Conservation (phyloP, 1,140 invertebrate genomes). For the Pinna nobilis region DNA sequence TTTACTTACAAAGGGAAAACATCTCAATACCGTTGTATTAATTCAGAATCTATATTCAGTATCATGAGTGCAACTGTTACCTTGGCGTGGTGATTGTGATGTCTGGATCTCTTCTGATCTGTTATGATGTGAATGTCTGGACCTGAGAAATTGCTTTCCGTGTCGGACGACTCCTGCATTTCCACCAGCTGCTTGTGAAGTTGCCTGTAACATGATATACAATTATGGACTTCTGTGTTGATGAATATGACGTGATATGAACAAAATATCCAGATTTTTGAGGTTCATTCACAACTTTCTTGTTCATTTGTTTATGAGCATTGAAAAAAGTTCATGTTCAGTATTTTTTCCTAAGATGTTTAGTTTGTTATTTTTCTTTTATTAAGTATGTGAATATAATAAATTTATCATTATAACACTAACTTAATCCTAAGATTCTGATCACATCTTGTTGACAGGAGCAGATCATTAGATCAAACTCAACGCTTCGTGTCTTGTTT, state of each 20-base stretch:
- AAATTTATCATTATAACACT: not conserved
- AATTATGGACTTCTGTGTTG: too few relatives aligned
- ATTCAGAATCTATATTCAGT: not conserved
- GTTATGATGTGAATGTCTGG: not conserved
- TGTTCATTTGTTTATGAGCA: too few relatives aligned
- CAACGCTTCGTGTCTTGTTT: too few relatives aligned
- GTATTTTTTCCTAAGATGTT: not conserved
- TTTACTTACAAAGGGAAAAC: not conserved
- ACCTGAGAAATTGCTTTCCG: conserved; percentile 44
- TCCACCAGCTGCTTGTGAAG: conserved; percentile 38
- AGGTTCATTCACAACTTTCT: not conserved
- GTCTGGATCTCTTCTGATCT: conserved; percentile 5
- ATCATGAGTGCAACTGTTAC: not conserved
- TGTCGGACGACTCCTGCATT: conserved; percentile 42
- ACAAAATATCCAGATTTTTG: not conserved
- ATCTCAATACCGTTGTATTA: not conserved
- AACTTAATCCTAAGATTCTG: not conserved
- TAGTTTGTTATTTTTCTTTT: not conserved
- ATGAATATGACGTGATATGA: not conserved
- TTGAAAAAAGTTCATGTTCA: too few relatives aligned
- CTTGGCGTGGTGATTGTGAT: conserved; percentile 6
- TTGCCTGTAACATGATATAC: conserved; percentile 17
- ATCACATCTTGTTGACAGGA: not conserved
- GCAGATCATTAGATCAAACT: too few relatives aligned
- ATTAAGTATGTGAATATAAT: not conserved